Base-by-base conservation (phyloP, 2,797 vertebrate species). In the Xerus rutilus region DNA sequence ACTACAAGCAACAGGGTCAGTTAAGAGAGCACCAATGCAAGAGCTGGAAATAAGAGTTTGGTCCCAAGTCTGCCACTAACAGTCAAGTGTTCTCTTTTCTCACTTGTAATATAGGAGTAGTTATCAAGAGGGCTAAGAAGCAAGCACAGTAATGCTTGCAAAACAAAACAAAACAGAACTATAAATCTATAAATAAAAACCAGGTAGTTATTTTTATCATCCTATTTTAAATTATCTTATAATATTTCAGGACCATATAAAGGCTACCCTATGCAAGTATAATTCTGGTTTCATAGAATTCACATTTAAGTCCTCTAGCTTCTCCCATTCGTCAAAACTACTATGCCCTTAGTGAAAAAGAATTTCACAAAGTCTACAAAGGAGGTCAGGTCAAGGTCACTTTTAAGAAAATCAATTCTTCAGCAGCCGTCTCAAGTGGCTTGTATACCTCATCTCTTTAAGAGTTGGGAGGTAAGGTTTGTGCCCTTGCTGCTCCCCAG, bases 161-260 rank as follows among this genome's bases (percentile, higher is more conserved):
- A 45, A 92, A 59, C 57, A 59, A 59, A 59, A 52, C 13, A 93
- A 93, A 92, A 39, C 39, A 39, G 39, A 39, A 57, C 10, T 62
- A 10, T 18, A 84, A 69, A 92, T 81, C 30, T 92, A 2, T 89
- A 76, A 89, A 93, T 28, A 78, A 77, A 74, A 8, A 47, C 18
- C 15, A 92, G 54, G 70, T 28, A 92, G 32, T 18, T 67, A 74
- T 69, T 83, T 92, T 77, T 28, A 57, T 77, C 78, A 86, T 39
- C 28, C 30, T 86, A 23, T 39, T 81, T 90, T 84, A 94, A 96
- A 64, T 69, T 64, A 84, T 52, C 89, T 81, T 69, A 32, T 5
- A 77, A 65, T 35, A 79, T 95, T 82, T 94, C 45, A 87, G 7
- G 39, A 73, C 43, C 78, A 91, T 57, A 91, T 47, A 5, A 94